Evolutionary conservation across 2,113 vertebrate species (phyloP).

Genomic region (Istiophorus platypterus): DNA sequence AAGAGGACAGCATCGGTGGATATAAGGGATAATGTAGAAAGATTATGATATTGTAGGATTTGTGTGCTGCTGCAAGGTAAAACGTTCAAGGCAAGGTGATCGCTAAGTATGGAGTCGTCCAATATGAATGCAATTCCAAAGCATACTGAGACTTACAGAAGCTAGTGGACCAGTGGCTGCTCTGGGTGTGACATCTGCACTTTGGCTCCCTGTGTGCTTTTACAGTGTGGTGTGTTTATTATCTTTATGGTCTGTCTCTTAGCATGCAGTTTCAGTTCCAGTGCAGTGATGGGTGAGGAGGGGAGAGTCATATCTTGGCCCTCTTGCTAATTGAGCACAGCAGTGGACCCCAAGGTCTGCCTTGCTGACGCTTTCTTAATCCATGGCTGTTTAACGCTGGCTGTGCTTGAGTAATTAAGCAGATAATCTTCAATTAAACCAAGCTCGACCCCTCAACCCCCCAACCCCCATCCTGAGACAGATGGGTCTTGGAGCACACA

Average conservation of each 20-base stretch:
- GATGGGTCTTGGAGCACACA: slow-evolving; percentile 65
- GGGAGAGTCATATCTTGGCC: slow-evolving; percentile 66
- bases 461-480: slow-evolving; percentile 67
- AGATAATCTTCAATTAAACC: slow-evolving; percentile 87
- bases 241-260: slow-evolving; percentile 57
- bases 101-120: neutral
- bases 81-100: neutral
- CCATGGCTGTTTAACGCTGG: slow-evolving; percentile 79
- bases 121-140: neutral
- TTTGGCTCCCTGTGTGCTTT: slow-evolving; percentile 23
- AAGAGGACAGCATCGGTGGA: no score
- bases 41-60: neutral
- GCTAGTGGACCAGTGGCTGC: neutral
- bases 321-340: slow-evolving; percentile 78
- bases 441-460: slow-evolving; percentile 73
- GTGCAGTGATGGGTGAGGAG: slow-evolving; percentile 47
- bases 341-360: slow-evolving; percentile 77
- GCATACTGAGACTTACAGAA: neutral
- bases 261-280: slow-evolving; percentile 69
- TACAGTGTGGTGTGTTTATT: slow-evolving; percentile 43
- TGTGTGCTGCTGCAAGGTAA: neutral
- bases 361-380: slow-evolving; percentile 77
- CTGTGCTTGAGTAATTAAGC: slow-evolving; percentile 86
- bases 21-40: neutral
- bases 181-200: slow-evolving; percentile 32